Evolutionary conservation across 1,140 invertebrate genomes (phyloP).

Genomic region (Mactra quadrangularis): DNA sequence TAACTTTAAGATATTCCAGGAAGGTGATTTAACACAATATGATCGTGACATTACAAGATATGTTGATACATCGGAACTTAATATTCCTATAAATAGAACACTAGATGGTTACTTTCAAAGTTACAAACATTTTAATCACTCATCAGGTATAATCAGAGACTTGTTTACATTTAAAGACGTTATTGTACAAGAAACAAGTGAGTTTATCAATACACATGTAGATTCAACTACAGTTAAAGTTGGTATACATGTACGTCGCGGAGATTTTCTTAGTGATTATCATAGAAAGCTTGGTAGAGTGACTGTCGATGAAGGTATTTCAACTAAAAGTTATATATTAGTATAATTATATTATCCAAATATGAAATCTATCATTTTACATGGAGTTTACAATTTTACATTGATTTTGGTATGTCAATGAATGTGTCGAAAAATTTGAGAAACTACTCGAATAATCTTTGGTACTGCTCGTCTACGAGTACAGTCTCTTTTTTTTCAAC

Average conservation of each 20-base stretch:
- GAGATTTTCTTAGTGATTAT: constrained; percentile 56
- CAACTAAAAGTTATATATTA: not conserved
- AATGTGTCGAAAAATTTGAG: too few relatives aligned
- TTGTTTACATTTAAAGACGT: constrained; percentile 62
- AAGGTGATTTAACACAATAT: not conserved
- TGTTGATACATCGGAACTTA: not conserved
- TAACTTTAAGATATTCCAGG: not conserved
- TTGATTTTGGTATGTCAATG: too few relatives aligned
- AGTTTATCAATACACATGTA: constrained; percentile 21
- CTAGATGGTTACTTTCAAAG: constrained; percentile 67
- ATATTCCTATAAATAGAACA: constrained; percentile 16
- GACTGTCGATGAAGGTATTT: constrained; percentile 5
- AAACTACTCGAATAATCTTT: too few relatives aligned
- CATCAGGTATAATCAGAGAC: constrained; percentile 37
- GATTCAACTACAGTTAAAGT: constrained; percentile 1
- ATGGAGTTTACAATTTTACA: not conserved
- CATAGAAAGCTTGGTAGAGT: constrained; percentile 66
- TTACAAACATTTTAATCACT: constrained; percentile 69
- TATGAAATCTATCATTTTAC: too few relatives aligned
- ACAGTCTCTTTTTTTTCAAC: too few relatives aligned
- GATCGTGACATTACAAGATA: constrained; percentile 16
- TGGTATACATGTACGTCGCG: constrained; percentile 59
- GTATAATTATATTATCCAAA: not conserved
- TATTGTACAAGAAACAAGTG: constrained; percentile 39
- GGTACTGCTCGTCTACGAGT: too few relatives aligned